Conservation (phyloP, 2,113 vertebrate genomes). For the Otis tarda region DNA sequence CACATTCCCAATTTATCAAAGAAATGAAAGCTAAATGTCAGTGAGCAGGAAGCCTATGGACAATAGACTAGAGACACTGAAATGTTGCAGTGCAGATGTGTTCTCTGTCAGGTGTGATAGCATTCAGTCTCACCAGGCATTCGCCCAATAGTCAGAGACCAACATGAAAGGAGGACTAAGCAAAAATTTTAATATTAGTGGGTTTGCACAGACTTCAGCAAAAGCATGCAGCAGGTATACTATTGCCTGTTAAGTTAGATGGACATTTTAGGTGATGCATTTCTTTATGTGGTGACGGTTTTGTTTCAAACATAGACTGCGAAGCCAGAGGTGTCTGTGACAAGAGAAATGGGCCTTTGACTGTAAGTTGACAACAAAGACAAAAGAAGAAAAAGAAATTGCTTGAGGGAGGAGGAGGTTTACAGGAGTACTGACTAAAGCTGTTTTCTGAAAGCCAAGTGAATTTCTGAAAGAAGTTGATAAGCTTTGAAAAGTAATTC, state of each 20-base stretch:
- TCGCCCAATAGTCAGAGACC: not conserved
- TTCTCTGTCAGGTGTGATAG: not conserved
- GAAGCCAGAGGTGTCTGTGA: not conserved
- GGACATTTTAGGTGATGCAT: not conserved
- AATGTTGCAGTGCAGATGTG: not conserved
- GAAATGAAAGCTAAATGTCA: not conserved
- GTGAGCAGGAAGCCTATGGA: not conserved
- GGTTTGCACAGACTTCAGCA: not conserved
- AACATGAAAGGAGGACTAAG: not conserved
- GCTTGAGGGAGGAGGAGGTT: not conserved
- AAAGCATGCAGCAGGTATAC: not conserved
- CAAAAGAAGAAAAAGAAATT: not conserved
- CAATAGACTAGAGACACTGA: not conserved
- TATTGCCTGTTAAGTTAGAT: not conserved
- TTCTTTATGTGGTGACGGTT: not conserved
- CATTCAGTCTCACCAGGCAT: not conserved
- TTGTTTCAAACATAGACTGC: not conserved
- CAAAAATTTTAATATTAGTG: not conserved
- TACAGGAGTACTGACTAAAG: not conserved
- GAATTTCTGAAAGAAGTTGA: conserved; percentile 26
- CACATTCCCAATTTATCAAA: not conserved
- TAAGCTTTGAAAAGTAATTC: conserved; percentile 5
- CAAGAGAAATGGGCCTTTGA: not conserved
- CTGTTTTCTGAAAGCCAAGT: conserved; percentile 12
- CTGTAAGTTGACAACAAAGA: not conserved